Base-by-base conservation (phyloP, 2,113 vertebrate species). In the Oreochromis spilurus region DNA sequence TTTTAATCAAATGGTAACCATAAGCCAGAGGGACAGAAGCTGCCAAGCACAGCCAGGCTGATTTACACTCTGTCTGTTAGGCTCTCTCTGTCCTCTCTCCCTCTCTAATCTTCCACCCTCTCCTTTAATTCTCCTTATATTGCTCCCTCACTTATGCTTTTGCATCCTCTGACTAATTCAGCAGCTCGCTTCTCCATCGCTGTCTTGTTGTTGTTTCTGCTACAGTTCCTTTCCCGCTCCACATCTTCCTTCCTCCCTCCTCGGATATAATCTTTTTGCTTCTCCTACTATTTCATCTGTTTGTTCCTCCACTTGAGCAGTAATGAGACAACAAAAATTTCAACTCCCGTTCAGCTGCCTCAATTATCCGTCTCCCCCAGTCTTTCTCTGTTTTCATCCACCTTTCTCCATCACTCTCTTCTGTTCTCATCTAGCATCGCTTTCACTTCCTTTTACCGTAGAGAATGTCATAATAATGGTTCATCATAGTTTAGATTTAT, bases 1-100 rank as follows among this genome's bases (percentile, higher is more conserved):
- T 94, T 94, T 96, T 95, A 95, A 96, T 96, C 95, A 95, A 94
- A 91, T 82, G 84, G 91, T 91, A 86, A 91, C 94, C 93, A 90
- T 88, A 89, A 95, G 94, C 93, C 87, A 83, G 86, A 92, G 94
- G 94, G 87, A 95, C 87, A 92, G 67, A 75, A 45, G 67, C 83
- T 89, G 88, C 87, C 67, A 84, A 91, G 91, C 87, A 90, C 89
- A 90, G 92, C 87, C 84, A 82, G 72, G 52, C 94, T 95, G 91
- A 92, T 93, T 94, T 94, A 95, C 86, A 77, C 83, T 55, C 84
- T 38, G 81, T 89, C 84, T 62, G 53, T 91, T 89, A 82, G 58
- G 17, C 53, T 84, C 77, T 77, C 55, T 52, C 62, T 54, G 50
- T 50, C 40, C 67, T 50, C 38, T 45, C 57, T 85, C 53, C 75